phyloP scores from a whole-genome alignment of 1,140 invertebrate species.

The Temnothorax curvispinosus region DNA sequence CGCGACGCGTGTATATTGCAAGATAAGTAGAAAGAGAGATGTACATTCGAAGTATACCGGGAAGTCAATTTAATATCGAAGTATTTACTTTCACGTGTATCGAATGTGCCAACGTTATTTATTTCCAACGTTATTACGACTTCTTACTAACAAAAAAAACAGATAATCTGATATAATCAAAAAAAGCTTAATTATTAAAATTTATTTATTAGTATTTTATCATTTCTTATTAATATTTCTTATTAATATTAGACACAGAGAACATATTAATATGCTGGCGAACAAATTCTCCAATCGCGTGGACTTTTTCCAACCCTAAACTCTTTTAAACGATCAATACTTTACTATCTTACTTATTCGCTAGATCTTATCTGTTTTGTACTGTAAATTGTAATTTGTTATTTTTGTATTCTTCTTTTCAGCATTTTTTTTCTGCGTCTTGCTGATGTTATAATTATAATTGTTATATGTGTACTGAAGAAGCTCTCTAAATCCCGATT shows the following conservation, averaged over 20 bases:
- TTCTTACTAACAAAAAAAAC: not conserved
- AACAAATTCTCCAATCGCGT: too few relatives aligned
- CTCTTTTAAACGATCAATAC: too few relatives aligned
- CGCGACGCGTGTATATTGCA: not conserved
- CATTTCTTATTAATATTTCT: not conserved
- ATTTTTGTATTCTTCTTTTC: too few relatives aligned
- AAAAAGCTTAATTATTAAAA: not conserved
- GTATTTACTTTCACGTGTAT: not conserved
- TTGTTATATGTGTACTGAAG: too few relatives aligned
- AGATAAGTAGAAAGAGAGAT: not conserved
- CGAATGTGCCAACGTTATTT: not conserved
- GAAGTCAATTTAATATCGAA: constrained; percentile 8
- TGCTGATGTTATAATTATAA: too few relatives aligned
- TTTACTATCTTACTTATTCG: too few relatives aligned
- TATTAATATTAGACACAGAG: not conserved
- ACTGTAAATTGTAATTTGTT: too few relatives aligned
- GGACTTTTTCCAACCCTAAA: too few relatives aligned
- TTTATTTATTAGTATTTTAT: not conserved
- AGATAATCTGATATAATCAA: not conserved
- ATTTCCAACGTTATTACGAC: not conserved
- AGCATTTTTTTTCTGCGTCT: too few relatives aligned
- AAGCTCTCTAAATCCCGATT: too few relatives aligned
- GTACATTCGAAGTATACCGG: not conserved
- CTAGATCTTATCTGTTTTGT: too few relatives aligned
- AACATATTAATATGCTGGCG: too few relatives aligned